These are phyloP conservation scores for Bubalus kerabau DNA, from an alignment of 2,113 vertebrate genomes.

Conservation along the genomic window DNA sequence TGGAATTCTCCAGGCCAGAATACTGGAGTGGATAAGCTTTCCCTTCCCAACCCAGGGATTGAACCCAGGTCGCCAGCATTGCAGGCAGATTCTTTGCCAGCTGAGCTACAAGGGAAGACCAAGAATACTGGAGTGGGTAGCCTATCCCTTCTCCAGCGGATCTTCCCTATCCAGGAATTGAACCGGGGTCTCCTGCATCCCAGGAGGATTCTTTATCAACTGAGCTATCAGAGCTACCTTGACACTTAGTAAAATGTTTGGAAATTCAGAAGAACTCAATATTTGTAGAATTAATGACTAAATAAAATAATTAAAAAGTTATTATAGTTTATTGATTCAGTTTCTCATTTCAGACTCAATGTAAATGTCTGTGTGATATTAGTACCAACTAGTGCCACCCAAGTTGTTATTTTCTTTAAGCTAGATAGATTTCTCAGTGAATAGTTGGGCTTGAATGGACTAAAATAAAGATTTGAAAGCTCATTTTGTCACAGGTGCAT, in stretches of 20 bases:
- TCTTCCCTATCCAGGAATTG: too few species aligned
- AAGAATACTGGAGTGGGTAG: too few species aligned
- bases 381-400: not conserved
- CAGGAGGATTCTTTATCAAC: too few species aligned
- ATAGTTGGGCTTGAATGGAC: not conserved
- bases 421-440: not conserved
- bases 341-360: not conserved
- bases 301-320: not conserved
- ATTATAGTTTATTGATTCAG: not conserved
- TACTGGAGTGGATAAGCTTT: too few species aligned
- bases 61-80: too few species aligned
- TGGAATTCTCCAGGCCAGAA: too few species aligned
- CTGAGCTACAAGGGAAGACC: too few species aligned
- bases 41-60: too few species aligned
- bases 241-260: not conserved
- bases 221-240: not conserved
- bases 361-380: not conserved
- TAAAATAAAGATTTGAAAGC: not conserved
- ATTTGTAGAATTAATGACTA: not conserved
- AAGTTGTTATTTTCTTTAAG: not conserved
- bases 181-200: too few species aligned
- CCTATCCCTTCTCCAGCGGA: too few species aligned
- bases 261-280: not conserved
- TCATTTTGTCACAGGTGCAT: not conserved
- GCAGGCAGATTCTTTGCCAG: too few species aligned